Percentiles rank a stretch among this genome's conserved stretches.
Conservation (phyloP, 2,888 invertebrate genomes). For the Drosophila sordidapex region DNA sequence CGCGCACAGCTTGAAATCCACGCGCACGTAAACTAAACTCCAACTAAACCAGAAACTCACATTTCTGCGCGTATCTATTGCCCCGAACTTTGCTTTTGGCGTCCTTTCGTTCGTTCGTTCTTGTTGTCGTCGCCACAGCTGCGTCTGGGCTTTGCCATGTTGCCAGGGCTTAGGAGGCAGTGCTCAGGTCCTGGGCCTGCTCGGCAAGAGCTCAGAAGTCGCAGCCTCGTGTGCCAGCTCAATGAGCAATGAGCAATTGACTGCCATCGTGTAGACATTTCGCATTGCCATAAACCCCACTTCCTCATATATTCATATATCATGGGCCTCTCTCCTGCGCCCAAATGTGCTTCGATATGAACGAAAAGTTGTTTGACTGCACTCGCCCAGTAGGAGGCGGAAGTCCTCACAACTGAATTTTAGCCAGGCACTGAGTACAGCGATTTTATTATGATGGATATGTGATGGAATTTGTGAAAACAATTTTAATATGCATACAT, state of each 20-base stretch:
- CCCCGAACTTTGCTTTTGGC: constrained; percentile 45
- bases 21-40: constrained; percentile 78
- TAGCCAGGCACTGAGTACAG: constrained; percentile 14
- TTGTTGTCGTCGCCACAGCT: constrained; percentile 45
- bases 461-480: background rate
- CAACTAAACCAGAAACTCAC: constrained; percentile 61
- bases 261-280: constrained; percentile 48
- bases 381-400: constrained; percentile 17
- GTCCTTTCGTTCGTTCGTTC: background rate
- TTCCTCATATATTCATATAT: constrained; percentile 61
- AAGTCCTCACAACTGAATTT: constrained; percentile 41
- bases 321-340: background rate
- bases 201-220: constrained; percentile 44
- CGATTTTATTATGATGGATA: constrained; percentile 19
- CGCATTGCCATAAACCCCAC: constrained; percentile 28
- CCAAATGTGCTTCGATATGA: constrained; percentile 51
- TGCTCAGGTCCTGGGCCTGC: constrained; percentile 26
- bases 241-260: constrained; percentile 78
- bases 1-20: constrained; percentile 79
- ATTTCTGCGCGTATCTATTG: constrained; percentile 32
- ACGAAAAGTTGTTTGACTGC: constrained; percentile 48
- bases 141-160: constrained; percentile 57
- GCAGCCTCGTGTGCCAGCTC: constrained; percentile 58
- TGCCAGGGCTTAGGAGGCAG: constrained; percentile 59
- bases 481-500: background rate